Base-by-base conservation (phyloP, 2,888 invertebrate genomes). In the Coecobrya sp. region DNA sequence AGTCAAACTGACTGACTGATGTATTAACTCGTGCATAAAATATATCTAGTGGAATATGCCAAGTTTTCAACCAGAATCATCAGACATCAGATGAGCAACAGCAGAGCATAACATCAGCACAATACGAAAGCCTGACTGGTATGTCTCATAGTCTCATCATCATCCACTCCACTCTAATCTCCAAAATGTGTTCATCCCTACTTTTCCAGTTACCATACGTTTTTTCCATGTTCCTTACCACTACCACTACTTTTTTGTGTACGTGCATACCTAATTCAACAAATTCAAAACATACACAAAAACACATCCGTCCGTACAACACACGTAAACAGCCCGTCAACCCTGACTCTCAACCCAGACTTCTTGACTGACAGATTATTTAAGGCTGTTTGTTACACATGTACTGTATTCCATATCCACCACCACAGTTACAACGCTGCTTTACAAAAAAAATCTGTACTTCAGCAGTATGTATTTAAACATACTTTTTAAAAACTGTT, bases 321-420 rank as follows among this genome's bases (percentile, higher is more conserved):
- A 90, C 91, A 91, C 91, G 91, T 91, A 91, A 91, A 91, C 91
- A 91, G 65, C 86, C 91, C 86, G 86, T 91, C 91, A 91, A 68
- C 91, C 81, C 91, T 90, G 90, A 85, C 90, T 91, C 82, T 88
- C 84, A 25, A 10, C 52, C 70, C 79, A 76, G 91, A 91, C 76
- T 79, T 76, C 42, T 90, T 91, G 91, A 91, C 91, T 91, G 91
- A 91, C 91, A 91, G 91, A 91, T 91, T 91, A 91, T 91, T 91
- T 91, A 91, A 91, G 81, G 70, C 86, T 91, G 79, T 79, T 82
- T 91, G 86, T 70, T 86, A 86, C 86, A 86, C 68, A 86, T 91
- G 27, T 79, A 70, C 79, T 79, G 30, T 36, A 62, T 76, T 59
- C 19, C 84, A 89, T 30, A 59, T 52, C 70, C 16, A 49, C n/a